phyloP scores from a whole-genome alignment of 92 coral and sea anemone genomes.

The Zoanthus sansibaricus region DNA sequence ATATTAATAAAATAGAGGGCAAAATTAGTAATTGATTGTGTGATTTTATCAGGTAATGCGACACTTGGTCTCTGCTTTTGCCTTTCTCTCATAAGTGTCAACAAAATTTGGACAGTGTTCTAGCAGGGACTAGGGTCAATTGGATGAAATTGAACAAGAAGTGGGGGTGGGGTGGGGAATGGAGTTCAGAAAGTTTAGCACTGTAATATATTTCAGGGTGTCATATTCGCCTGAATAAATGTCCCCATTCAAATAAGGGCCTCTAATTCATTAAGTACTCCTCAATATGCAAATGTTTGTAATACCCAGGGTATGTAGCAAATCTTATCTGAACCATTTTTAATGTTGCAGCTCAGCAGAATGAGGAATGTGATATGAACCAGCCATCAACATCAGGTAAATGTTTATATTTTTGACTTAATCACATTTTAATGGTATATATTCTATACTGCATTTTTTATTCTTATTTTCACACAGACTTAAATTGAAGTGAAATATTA shows the following conservation, averaged over 20 bases:
- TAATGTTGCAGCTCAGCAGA: constrained; percentile 33
- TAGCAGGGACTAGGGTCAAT: too few relatives aligned
- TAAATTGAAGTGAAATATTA: constrained; percentile 12
- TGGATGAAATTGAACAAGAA: too few relatives aligned
- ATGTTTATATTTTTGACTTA: constrained; percentile 22
- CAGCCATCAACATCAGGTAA: constrained; percentile 40
- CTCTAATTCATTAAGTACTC: neutral
- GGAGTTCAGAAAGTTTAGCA: constrained; percentile 17
- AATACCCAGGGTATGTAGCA: neutral
- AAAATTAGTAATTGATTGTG: too few relatives aligned
- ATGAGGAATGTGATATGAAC: constrained; percentile 30
- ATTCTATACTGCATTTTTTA: constrained; percentile 24
- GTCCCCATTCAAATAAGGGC: neutral
- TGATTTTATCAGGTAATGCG: too few relatives aligned
- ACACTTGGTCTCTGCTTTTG: too few relatives aligned
- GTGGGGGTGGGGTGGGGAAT: neutral
- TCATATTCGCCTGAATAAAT: neutral
- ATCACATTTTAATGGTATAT: constrained; percentile 8
- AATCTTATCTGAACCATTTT: constrained; percentile 28
- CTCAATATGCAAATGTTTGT: neutral
- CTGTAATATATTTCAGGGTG: neutral
- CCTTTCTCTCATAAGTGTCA: too few relatives aligned
- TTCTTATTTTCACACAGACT: neutral
- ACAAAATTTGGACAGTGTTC: too few relatives aligned
- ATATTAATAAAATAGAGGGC: too few relatives aligned